These are phyloP conservation scores for Adelognathus sp. DNA, from an alignment of 2,888 invertebrate species.

Conservation along the genomic window DNA sequence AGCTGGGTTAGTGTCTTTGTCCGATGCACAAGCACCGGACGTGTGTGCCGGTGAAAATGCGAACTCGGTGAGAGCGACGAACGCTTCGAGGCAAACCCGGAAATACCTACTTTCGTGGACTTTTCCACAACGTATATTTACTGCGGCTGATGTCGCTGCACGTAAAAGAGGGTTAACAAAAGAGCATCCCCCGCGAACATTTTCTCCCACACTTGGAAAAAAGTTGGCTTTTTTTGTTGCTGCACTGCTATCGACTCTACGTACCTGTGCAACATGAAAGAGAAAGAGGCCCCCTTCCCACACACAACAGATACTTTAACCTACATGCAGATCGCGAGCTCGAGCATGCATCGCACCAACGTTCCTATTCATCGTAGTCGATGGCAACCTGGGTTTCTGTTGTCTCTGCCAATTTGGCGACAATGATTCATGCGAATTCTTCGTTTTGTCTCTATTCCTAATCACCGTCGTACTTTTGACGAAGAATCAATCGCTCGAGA, in stretches of 20 bases:
- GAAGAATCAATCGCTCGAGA: too few species aligned
- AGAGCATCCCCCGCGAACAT: not conserved
- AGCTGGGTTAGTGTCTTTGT: not conserved
- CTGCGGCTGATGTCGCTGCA: not conserved
- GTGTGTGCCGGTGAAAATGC: not conserved
- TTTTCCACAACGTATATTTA: not conserved
- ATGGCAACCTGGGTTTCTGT: not conserved
- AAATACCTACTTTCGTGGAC: slow-evolving; percentile 18
- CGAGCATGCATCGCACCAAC: not conserved
- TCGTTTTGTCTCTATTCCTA: not conserved
- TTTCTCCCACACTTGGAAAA: slow-evolving; percentile 9
- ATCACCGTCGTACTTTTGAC: not conserved
- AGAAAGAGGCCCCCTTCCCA: not conserved
- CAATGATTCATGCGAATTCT: slow-evolving; percentile 27
- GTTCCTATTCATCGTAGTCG: not conserved
- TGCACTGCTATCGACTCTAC: not conserved
- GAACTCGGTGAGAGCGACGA: not conserved
- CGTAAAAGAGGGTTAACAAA: slow-evolving; percentile 29
- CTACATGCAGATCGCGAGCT: not conserved
- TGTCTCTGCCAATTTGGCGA: slow-evolving; percentile 21
- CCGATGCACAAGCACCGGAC: not conserved
- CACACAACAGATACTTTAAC: not conserved
- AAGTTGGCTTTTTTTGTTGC: not conserved
- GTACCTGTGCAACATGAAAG: slow-evolving; percentile 22
- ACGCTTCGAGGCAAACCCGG: slow-evolving; percentile 23